phyloP scores from a whole-genome alignment of 30 jellyfish, hydroid and myxozoan genomes.

The Chrysaora quinquecirrha region DNA sequence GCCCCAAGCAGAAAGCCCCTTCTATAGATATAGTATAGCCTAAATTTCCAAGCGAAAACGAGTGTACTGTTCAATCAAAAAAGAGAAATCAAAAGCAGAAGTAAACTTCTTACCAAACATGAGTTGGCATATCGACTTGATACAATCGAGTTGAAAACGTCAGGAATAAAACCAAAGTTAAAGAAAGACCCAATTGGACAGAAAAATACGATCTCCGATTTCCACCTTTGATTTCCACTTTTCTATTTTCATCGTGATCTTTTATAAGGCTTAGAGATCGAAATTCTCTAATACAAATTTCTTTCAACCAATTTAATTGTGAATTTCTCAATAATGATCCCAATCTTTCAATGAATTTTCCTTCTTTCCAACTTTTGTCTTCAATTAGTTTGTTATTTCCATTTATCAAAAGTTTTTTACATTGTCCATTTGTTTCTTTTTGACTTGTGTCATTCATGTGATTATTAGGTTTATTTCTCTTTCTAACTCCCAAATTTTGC shows the following conservation, averaged over 20 bases:
- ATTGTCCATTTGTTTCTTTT: conserved; percentile 1
- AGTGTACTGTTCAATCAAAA: too few relatives aligned
- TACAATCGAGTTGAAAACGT: conserved; percentile 50
- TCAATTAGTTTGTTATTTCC: conserved; percentile 8
- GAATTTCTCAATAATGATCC: conserved; percentile 38
- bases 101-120: conserved; percentile 83
- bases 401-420: conserved; percentile 4
- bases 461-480: conserved; percentile 1
- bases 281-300: conserved; percentile 13
- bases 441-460: background rate
- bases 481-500: conserved; percentile 5
- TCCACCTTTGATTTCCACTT: background rate
- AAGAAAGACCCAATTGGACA: conserved; percentile 16
- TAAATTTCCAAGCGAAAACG: too few relatives aligned
- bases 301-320: conserved; percentile 28
- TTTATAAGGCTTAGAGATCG: background rate
- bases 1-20: too few relatives aligned
- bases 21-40: too few relatives aligned
- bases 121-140: conserved; percentile 58
- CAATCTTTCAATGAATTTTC: conserved; percentile 27
- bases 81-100: too few relatives aligned
- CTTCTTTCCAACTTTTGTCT: background rate
- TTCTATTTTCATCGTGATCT: background rate
- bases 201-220: conserved; percentile 16
- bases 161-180: conserved; percentile 20